Percentiles rank a stretch among this genome's conserved stretches.
Evolutionary conservation across 1,140 invertebrate genomes (phyloP).

Genomic region (Thaumetopoea pityocampa): DNA sequence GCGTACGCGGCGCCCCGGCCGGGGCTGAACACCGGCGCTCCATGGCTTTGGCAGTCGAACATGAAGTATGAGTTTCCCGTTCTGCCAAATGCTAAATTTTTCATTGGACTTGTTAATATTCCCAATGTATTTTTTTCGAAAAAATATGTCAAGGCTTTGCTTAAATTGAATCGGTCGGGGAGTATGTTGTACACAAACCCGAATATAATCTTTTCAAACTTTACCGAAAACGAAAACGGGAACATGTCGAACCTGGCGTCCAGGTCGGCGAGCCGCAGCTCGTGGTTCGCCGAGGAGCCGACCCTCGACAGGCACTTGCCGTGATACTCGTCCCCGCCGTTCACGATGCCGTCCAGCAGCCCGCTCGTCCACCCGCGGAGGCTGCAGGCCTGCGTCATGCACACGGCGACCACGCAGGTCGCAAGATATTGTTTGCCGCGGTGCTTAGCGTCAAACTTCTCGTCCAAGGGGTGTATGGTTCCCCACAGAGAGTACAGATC

Average conservation of each 20-base stretch:
- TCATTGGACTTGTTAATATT: slow-evolving; percentile 72
- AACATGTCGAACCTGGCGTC: slow-evolving; percentile 76
- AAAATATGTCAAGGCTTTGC: slow-evolving; percentile 77
- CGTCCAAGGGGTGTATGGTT: slow-evolving; percentile 74
- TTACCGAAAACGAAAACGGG: slow-evolving; percentile 76
- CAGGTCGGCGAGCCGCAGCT: slow-evolving; percentile 71
- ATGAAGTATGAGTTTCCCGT: slow-evolving; percentile 77
- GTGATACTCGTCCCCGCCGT: slow-evolving; percentile 76
- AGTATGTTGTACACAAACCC: slow-evolving; percentile 77
- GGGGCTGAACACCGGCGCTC: slow-evolving; percentile 77
- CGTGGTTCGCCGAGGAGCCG: slow-evolving; percentile 39
- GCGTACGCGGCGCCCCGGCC: slow-evolving; percentile 76
- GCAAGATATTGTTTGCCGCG: slow-evolving; percentile 77
- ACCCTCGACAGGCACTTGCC: slow-evolving; percentile 59
- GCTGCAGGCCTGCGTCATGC: slow-evolving; percentile 76
- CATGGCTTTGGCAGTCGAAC: slow-evolving; percentile 79
- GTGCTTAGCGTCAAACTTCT: slow-evolving; percentile 52
- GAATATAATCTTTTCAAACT: slow-evolving; percentile 76
- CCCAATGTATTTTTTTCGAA: slow-evolving; percentile 75
- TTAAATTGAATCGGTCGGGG: slow-evolving; percentile 77
- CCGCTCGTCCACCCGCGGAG: slow-evolving; percentile 78
- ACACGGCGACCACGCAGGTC: slow-evolving; percentile 74
- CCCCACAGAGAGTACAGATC: slow-evolving; percentile 79
- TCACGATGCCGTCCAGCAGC: slow-evolving; percentile 78
- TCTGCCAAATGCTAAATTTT: slow-evolving; percentile 77